Conservation (phyloP, 2,888 invertebrate genomes). For the Acanthosepion esculentum region DNA sequence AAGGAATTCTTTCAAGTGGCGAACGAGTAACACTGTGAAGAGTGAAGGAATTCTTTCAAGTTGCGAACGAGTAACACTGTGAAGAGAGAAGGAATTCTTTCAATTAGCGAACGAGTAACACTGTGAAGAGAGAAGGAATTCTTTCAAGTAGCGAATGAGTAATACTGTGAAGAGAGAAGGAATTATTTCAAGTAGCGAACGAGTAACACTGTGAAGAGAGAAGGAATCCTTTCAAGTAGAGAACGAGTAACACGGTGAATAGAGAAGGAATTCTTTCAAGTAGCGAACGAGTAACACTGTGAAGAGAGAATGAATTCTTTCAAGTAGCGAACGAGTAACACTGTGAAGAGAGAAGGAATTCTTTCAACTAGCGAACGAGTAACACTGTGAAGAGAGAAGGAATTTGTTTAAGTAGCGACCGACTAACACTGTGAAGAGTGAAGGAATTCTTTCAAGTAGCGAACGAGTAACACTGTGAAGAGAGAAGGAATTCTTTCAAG, state of each 20-base stretch:
- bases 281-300: not conserved
- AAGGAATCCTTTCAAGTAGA: too few species aligned
- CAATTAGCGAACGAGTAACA: not conserved
- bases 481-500: too few species aligned
- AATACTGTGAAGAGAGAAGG: constrained; percentile 61
- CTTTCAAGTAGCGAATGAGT: too few species aligned
- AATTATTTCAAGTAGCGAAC: not conserved
- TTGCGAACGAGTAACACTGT: too few species aligned
- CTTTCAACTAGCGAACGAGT: not conserved
- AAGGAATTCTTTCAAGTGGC: not conserved
- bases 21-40: not conserved
- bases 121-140: too few species aligned
- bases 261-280: constrained; percentile 4
- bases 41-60: too few species aligned
- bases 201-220: not conserved
- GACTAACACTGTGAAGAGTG: constrained; percentile 64
- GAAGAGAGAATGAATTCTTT: too few species aligned
- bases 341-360: constrained; percentile 59
- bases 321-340: too few species aligned
- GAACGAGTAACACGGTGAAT: too few species aligned
- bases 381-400: too few species aligned
- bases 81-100: constrained; percentile 46
- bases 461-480: not conserved
- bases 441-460: not conserved
- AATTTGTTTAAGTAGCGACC: too few species aligned